These are phyloP conservation scores for Proctacanthus coquilletti DNA, from an alignment of 1,140 invertebrate genomes.

Conservation along the genomic window DNA sequence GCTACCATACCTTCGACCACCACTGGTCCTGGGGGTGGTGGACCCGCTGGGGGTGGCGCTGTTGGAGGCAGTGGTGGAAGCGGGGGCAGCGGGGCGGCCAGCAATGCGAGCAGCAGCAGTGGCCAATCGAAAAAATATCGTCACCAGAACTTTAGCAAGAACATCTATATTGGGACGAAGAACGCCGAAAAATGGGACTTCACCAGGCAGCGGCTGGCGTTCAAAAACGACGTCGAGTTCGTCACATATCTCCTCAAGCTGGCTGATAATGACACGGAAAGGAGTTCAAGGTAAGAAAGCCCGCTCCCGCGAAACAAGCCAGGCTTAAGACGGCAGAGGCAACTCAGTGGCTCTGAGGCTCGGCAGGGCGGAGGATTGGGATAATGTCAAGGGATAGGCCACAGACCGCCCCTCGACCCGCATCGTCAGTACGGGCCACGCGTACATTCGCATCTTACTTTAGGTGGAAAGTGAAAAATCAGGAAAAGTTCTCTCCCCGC, in stretches of 20 bases:
- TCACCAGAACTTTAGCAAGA: constrained; percentile 29
- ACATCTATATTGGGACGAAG: constrained; percentile 31
- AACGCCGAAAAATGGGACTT: constrained; percentile 33
- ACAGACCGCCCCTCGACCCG: too few relatives aligned
- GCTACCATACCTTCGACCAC: constrained; percentile 6
- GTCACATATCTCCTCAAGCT: constrained; percentile 31
- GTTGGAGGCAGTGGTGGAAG: constrained; percentile 6
- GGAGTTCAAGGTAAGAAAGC: constrained; percentile 26
- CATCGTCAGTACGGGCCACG: too few relatives aligned
- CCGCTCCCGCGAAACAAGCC: constrained; percentile 10
- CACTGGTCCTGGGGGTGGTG: background rate
- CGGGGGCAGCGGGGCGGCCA: constrained; percentile 8
- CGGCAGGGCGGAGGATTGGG: too few relatives aligned
- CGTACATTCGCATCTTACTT: too few relatives aligned
- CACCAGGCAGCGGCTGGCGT: constrained; percentile 25
- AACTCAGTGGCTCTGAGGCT: too few relatives aligned
- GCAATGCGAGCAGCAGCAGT: constrained; percentile 17
- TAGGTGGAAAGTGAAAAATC: too few relatives aligned
- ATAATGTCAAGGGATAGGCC: too few relatives aligned
- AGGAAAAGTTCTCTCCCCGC: too few relatives aligned
- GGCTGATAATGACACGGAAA: constrained; percentile 30
- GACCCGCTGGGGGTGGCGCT: background rate
- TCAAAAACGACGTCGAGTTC: constrained; percentile 33
- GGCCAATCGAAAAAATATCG: constrained; percentile 19
- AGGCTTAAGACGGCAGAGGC: too few relatives aligned